Percentiles rank a stretch among this genome's conserved stretches.
Conservation (phyloP, 2,888 invertebrate species). For the Parapristionchus giblindavisi region DNA sequence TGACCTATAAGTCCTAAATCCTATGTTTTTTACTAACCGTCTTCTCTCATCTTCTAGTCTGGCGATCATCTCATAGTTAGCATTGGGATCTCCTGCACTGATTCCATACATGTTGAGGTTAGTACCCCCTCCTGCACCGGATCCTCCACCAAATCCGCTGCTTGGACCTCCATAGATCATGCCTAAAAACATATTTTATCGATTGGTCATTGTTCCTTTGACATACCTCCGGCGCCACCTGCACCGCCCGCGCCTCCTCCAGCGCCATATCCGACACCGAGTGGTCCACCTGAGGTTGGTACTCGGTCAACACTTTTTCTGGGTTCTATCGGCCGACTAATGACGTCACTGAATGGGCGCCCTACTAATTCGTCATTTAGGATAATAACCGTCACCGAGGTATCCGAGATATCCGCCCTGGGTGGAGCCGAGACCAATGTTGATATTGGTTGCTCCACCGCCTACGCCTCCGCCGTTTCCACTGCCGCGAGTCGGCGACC, state of each 20-base stretch:
- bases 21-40: conserved; percentile 43
- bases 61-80: conserved; percentile 65
- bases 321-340: background rate
- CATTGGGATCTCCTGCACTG: conserved; percentile 61
- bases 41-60: conserved; percentile 66
- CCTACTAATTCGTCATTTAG: conserved; percentile 25
- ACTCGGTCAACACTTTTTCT: background rate
- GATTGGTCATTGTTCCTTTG: background rate
- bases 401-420: conserved; percentile 35
- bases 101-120: conserved; percentile 35
- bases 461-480: background rate
- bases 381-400: conserved; percentile 36
- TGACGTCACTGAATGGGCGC: conserved; percentile 37
- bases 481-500: conserved; percentile 34
- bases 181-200: too few species aligned
- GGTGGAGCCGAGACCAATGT: conserved; percentile 31
- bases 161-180: conserved; percentile 17
- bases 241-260: conserved; percentile 40
- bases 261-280: conserved; percentile 24
- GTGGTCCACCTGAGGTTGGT: conserved; percentile 37
- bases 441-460: conserved; percentile 27
- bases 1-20: background rate
- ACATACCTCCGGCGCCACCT: conserved; percentile 28
- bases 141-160: conserved; percentile 40
- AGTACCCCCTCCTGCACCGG: background rate